Conservation (phyloP, 1,140 invertebrate genomes). For the Ceratosolen solmsi region DNA sequence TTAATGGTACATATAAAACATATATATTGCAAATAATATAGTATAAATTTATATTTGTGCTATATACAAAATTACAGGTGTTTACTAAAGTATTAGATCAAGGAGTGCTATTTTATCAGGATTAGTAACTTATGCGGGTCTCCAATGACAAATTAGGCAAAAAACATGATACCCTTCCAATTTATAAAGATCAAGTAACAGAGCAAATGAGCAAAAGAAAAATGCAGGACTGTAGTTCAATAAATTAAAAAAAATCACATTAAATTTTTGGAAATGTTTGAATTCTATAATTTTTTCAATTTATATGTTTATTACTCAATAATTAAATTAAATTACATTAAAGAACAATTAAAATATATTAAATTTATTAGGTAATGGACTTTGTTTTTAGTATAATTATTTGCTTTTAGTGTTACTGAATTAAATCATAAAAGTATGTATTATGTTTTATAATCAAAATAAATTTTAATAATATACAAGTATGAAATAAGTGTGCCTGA, state of each 20-base stretch:
- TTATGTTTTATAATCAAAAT: no score
- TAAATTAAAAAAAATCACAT: no score
- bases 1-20: no score
- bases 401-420: no score
- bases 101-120: slow-evolving; percentile 60
- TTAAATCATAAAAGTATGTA: no score
- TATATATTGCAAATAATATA: not conserved
- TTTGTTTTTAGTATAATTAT: no score
- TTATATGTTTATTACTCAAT: no score
- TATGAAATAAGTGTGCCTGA: no score
- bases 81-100: slow-evolving; percentile 56
- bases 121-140: slow-evolving; percentile 59
- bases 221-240: not conserved
- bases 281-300: slow-evolving; percentile 49
- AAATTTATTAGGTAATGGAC: no score
- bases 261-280: slow-evolving; percentile 53
- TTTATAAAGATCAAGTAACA: slow-evolving; percentile 59
- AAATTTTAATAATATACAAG: no score
- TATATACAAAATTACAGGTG: slow-evolving; percentile 55
- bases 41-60: not conserved
- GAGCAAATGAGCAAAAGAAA: slow-evolving; percentile 28
- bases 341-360: no score
- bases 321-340: no score
- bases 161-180: slow-evolving; percentile 55
- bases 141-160: slow-evolving; percentile 60